Conservation (phyloP, 2,888 invertebrate genomes). For the Branchipolynoe longqiensis region DNA sequence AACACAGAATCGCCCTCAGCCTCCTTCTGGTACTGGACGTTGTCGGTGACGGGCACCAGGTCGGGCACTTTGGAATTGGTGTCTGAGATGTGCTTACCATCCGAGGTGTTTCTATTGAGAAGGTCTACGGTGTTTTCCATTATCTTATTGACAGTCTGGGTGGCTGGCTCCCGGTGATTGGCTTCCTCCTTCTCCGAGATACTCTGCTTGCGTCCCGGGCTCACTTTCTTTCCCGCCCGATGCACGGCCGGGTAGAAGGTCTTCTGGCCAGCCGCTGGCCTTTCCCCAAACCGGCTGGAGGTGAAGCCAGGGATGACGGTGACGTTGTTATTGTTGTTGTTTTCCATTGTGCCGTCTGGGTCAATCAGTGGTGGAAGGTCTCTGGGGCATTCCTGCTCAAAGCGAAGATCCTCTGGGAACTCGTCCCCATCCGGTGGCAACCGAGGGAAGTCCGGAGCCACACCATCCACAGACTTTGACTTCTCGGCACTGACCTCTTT, state of each 20-base stretch:
- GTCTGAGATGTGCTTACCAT: background rate
- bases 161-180: background rate
- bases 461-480: background rate
- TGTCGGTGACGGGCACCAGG: slow-evolving; percentile 9
- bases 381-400: background rate
- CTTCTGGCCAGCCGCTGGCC: slow-evolving; percentile 31
- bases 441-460: slow-evolving; percentile 49
- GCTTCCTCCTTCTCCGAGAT: background rate
- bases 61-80: slow-evolving; percentile 19
- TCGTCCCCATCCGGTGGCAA: slow-evolving; percentile 59
- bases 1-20: slow-evolving; percentile 33
- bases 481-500: background rate
- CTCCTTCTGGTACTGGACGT: background rate
- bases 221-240: background rate
- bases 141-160: background rate
- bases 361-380: slow-evolving; percentile 10
- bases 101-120: slow-evolving; percentile 12
- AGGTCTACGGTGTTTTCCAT: background rate
- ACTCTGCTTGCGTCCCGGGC: background rate
- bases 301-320: slow-evolving; percentile 28
- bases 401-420: slow-evolving; percentile 42
- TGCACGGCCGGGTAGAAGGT: slow-evolving; percentile 35
- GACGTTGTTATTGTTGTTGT: background rate
- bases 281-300: slow-evolving; percentile 29
- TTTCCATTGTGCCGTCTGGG: slow-evolving; percentile 7